These are phyloP conservation scores for Zophobas morio DNA, from an alignment of 1,140 invertebrate genomes.

Conservation along the genomic window DNA sequence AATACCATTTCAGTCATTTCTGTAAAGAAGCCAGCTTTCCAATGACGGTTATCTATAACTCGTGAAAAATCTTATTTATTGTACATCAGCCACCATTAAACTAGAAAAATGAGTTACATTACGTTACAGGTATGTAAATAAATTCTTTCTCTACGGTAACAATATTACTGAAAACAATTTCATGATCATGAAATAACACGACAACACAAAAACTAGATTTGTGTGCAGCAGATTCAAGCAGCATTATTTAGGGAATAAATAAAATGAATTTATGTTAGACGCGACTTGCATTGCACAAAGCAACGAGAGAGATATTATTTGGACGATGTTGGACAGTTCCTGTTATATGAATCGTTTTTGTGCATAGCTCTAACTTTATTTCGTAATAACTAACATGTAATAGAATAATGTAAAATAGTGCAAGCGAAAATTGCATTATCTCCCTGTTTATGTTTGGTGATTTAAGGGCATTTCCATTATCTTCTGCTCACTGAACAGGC, in stretches of 20 bases:
- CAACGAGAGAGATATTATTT: slow-evolving; percentile 40
- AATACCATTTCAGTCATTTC: too few species aligned
- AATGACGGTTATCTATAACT: too few species aligned
- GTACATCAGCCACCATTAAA: too few species aligned
- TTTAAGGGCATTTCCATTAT: slow-evolving; percentile 37
- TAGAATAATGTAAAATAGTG: slow-evolving; percentile 36
- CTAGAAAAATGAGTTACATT: too few species aligned
- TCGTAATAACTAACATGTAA: slow-evolving; percentile 40
- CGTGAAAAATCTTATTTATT: too few species aligned
- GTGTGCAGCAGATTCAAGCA: slow-evolving; percentile 2
- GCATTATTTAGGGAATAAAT: slow-evolving; percentile 42
- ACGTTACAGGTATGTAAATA: too few species aligned
- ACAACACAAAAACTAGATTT: neutral
- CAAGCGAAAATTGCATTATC: slow-evolving; percentile 28
- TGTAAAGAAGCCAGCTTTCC: too few species aligned
- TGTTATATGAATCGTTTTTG: slow-evolving; percentile 40
- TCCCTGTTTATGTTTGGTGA: slow-evolving; percentile 18
- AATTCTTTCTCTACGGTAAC: too few species aligned
- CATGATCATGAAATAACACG: too few species aligned
- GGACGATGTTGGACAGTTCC: slow-evolving; percentile 34
- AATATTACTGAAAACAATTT: too few species aligned
- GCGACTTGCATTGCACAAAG: slow-evolving; percentile 40
- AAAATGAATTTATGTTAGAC: slow-evolving; percentile 40
- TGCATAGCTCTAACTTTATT: slow-evolving; percentile 43
- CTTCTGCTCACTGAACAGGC: slow-evolving; percentile 11